A percentile compares a stretch with the other conserved stretches of the same genome.
phyloP scores from a whole-genome alignment of 1,140 invertebrate genomes.

The Hypothenemus hampei region DNA sequence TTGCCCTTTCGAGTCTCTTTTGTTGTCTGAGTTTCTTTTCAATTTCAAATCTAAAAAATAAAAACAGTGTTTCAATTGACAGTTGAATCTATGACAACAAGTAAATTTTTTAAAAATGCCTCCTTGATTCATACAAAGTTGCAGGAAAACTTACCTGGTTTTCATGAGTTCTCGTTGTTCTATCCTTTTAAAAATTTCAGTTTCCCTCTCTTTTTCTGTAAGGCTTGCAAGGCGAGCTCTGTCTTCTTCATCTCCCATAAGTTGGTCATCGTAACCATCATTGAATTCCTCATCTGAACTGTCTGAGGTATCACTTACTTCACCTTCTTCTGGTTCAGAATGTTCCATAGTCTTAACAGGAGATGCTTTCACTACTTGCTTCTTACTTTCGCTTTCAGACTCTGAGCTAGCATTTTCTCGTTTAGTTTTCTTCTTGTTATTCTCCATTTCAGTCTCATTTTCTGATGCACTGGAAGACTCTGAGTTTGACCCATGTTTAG shows the following conservation, averaged over 20 bases:
- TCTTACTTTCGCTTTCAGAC: slow-evolving; percentile 61
- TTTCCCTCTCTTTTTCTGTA: slow-evolving; percentile 95
- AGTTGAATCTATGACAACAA: neutral
- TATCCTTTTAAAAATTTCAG: slow-evolving; percentile 94
- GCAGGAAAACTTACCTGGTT: slow-evolving; percentile 58
- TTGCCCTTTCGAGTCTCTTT: slow-evolving; percentile 73
- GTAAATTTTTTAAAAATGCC: no score
- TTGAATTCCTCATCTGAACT: slow-evolving; percentile 57
- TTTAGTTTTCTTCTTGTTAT: slow-evolving; percentile 44
- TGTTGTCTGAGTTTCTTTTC: slow-evolving; percentile 88
- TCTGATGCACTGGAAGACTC: slow-evolving; percentile 53
- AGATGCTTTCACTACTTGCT: slow-evolving; percentile 30
- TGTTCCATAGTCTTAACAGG: slow-evolving; percentile 35
- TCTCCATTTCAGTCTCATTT: slow-evolving; percentile 25
- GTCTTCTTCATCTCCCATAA: slow-evolving; percentile 97
- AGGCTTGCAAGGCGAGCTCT: slow-evolving; percentile 80
- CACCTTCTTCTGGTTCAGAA: slow-evolving; percentile 50
- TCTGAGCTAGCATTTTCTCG: slow-evolving; percentile 63
- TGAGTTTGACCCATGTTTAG: slow-evolving; percentile 46
- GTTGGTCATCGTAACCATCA: slow-evolving; percentile 85
- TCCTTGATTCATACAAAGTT: no score
- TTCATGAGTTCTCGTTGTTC: slow-evolving; percentile 90
- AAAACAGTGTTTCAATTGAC: neutral
- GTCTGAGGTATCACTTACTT: slow-evolving; percentile 50
- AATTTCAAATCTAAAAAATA: slow-evolving; percentile 86